These are phyloP conservation scores for Spongilla lacustris DNA, from an alignment of 37 sponge, comb jelly and placozoan genomes.

Conservation along the genomic window DNA sequence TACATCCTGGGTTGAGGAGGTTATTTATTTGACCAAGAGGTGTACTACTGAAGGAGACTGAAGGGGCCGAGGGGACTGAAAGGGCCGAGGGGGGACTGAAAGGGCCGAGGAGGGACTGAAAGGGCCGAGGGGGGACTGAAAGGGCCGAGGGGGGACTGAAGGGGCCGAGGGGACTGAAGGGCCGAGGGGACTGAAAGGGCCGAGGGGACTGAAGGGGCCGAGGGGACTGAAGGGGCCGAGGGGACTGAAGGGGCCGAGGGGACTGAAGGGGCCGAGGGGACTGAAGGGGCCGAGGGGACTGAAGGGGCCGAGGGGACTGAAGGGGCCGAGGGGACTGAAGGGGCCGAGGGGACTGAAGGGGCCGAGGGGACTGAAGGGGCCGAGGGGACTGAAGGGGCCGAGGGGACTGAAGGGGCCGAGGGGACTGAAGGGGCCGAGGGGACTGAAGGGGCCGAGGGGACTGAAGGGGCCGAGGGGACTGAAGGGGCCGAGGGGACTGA, in stretches of 20 bases:
- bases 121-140: not conserved
- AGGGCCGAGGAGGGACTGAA: not conserved
- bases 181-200: no score
- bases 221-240: no score
- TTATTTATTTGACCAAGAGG: no score
- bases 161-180: not conserved
- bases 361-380: not conserved
- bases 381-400: not conserved
- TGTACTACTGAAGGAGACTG: not conserved
- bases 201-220: no score
- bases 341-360: not conserved
- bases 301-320: not conserved
- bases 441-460: no score
- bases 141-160: not conserved
- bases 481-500: no score
- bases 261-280: no score
- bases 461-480: no score
- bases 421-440: no score
- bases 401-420: not conserved
- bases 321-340: not conserved
- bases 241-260: no score
- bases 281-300: no score
- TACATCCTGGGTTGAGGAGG: no score
- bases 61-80: not conserved
- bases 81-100: not conserved